phyloP scores from a whole-genome alignment of 2,797 vertebrate genomes.

The Myotis planiceps region DNA sequence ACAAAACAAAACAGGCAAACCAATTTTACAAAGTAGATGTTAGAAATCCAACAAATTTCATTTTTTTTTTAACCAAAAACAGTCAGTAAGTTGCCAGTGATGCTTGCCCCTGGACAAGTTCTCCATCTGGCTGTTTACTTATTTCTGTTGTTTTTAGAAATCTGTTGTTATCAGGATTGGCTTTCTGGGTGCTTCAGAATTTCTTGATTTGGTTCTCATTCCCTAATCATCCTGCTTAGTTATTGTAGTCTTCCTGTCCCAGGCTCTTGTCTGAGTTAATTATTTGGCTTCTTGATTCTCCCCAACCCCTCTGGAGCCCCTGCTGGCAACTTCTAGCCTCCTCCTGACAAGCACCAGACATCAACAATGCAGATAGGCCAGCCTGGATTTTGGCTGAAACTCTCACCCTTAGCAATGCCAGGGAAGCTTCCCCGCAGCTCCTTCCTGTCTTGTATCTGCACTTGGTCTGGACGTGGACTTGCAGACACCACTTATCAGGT shows the following conservation, averaged over 20 bases:
- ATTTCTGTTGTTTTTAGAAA: background rate
- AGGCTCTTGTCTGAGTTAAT: background rate
- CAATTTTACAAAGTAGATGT: background rate
- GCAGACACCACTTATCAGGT: background rate
- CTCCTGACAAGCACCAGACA: background rate
- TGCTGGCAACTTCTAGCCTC: background rate
- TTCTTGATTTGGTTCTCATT: background rate
- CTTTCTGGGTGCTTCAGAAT: background rate
- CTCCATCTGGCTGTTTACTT: background rate
- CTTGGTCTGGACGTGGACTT: background rate
- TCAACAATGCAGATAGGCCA: background rate
- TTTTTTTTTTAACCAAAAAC: background rate
- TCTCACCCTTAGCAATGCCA: background rate
- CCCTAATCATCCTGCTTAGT: background rate
- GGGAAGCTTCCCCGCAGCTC: accelerated
- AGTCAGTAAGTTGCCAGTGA: background rate
- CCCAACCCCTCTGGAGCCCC: background rate
- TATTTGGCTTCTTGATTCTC: background rate
- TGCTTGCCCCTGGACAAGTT: background rate
- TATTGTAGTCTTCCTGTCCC: background rate
- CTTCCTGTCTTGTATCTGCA: background rate
- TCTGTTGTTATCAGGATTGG: background rate
- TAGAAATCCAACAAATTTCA: background rate
- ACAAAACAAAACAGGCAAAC: background rate
- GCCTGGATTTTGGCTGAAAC: background rate